These are phyloP conservation scores for Trichopoda pennipes DNA, from an alignment of 2,888 invertebrate species.

Conservation along the genomic window DNA sequence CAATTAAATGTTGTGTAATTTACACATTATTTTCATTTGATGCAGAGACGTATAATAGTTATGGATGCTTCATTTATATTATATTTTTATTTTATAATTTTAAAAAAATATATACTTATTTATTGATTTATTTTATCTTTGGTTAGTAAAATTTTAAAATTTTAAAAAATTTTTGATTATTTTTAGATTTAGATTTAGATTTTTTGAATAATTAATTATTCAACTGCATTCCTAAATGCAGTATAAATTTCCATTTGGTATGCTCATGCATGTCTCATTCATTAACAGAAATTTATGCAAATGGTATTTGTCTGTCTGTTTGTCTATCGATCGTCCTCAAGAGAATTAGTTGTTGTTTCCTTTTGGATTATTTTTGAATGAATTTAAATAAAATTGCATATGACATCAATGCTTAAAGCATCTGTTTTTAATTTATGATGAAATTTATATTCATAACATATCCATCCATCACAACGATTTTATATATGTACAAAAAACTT, in stretches of 20 bases:
- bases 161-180: too few species aligned
- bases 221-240: neutral
- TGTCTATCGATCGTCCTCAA: conserved; percentile 15
- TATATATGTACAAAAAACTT: neutral
- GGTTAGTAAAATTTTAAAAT: neutral
- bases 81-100: too few species aligned
- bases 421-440: conserved; percentile 51
- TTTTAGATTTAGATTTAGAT: neutral
- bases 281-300: conserved; percentile 57
- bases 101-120: too few species aligned
- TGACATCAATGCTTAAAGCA: conserved; percentile 36
- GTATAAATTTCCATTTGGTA: neutral
- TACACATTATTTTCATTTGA: conserved; percentile 38
- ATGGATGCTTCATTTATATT: too few species aligned
- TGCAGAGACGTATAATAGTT: neutral
- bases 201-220: conserved; percentile 14
- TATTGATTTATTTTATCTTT: too few species aligned
- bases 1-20: conserved; percentile 62
- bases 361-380: conserved; percentile 21
- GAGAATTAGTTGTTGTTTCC: conserved; percentile 17
- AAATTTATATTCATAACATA: conserved; percentile 53
- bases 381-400: conserved; percentile 41
- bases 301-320: conserved; percentile 37
- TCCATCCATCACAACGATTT: conserved; percentile 48
- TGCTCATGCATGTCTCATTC: conserved; percentile 21